phyloP scores from a whole-genome alignment of 2,888 invertebrate genomes.

The Drosophila gaucha region DNA sequence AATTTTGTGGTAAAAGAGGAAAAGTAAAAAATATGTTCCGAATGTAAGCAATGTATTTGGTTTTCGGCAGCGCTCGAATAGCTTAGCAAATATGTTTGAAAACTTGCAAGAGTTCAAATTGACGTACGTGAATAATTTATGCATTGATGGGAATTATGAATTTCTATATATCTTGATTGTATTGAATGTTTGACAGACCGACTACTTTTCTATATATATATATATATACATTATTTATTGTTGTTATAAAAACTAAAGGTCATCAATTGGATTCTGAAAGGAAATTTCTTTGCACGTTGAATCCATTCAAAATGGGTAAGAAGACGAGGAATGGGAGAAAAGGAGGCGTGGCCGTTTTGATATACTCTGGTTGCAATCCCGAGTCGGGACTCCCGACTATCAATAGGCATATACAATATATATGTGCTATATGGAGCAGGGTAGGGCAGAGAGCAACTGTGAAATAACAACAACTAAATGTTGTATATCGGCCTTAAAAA shows the following conservation, averaged over 20 bases:
- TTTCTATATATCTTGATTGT: background rate
- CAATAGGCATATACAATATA: no score
- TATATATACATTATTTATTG: no score
- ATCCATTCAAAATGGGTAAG: no score
- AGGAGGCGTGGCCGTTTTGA: no score
- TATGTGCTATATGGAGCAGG: no score
- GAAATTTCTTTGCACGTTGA: no score
- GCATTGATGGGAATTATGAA: constrained; percentile 1
- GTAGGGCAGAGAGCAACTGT: no score
- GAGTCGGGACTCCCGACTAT: no score
- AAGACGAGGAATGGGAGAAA: no score
- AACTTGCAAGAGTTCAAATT: constrained; percentile 4
- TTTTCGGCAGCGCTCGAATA: constrained; percentile 11
- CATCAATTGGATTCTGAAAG: background rate
- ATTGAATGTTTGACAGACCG: background rate
- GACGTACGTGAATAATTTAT: background rate
- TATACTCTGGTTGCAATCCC: no score
- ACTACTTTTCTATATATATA: background rate
- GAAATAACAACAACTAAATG: no score
- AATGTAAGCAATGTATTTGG: constrained; percentile 16
- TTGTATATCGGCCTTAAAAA: constrained; percentile 43
- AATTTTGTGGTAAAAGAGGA: background rate
- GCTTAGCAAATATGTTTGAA: constrained; percentile 14
- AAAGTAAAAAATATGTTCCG: constrained; percentile 21
- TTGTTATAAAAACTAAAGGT: background rate